Evolutionary conservation across 2,797 vertebrate species (phyloP), one percentile per base, ranked within the genome.

Genomic region (Falco peregrinus): DNA sequence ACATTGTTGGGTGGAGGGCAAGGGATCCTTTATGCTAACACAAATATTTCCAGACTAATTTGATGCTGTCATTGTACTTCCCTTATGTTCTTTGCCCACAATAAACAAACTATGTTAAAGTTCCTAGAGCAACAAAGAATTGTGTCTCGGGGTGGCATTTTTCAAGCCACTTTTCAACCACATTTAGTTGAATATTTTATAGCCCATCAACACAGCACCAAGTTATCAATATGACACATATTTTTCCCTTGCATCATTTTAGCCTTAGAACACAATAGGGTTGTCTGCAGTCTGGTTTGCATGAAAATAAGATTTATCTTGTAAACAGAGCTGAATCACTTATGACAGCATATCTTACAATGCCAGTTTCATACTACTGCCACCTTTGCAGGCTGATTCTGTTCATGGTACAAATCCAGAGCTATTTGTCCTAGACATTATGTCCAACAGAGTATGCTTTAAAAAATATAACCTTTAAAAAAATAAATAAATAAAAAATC

Each of bases 151-250:
- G 84, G 73, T 92, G 43, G 63, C 21, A 92, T 97, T 95, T 95
- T 97, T 97, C 88, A 89, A 92, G 33, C 31, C 45, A 88, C 70
- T 95, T 87, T 93, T 92, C 50, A 88, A 91, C 77, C 25, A 18
- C 83, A 90, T 96, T 97, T 97, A 95, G 91, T 88, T 96, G 86
- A 97, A 93, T 93, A 96, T 90, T 97, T 97, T 95, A 95, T 78
- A 95, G 86, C 28, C n/a, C 87, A 96, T 91, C 95, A 95, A 97
- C 82, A 96, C 51, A 93, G 84, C 37, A 95, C 50, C 93, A 90
- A 43, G 65, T 87, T 97, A 87, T 91, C 95, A 97, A 92, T 77
- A 78, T 93, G 92, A 94, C 77, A 69, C 87, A 70, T 80, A 68
- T 84, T 93, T 95, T 92, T 69, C 81, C 80, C 70, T 84, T 87